phyloP scores from a whole-genome alignment of 2,888 invertebrate genomes.

The Lacanobia wlatinum region DNA sequence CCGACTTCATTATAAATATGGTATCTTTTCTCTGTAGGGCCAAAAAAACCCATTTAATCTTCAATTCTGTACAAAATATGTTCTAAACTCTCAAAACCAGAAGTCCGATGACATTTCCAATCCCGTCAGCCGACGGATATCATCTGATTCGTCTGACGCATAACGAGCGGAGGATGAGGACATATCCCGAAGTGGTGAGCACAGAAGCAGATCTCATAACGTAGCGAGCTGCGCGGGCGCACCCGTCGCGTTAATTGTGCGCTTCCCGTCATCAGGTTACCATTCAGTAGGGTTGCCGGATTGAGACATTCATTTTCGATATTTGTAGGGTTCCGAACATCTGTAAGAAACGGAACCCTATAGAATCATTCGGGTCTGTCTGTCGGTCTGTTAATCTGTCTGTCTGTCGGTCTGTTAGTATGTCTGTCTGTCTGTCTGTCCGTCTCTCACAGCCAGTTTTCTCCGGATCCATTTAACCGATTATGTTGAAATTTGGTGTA shows the following conservation, averaged over 20 bases:
- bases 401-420: too few species aligned
- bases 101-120: slow-evolving; percentile 13
- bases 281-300: slow-evolving; percentile 58
- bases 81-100: not conserved
- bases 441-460: too few species aligned
- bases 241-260: slow-evolving; percentile 72
- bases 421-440: too few species aligned
- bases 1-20: not conserved
- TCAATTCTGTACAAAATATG: not conserved
- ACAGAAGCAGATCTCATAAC: slow-evolving; percentile 63
- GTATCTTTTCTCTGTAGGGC: not conserved
- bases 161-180: slow-evolving; percentile 47
- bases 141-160: slow-evolving; percentile 39
- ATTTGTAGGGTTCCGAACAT: too few species aligned
- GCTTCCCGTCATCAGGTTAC: slow-evolving; percentile 76
- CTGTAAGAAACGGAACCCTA: too few species aligned
- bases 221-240: slow-evolving; percentile 52
- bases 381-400: too few species aligned
- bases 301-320: not conserved
- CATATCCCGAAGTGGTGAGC: slow-evolving; percentile 45
- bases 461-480: too few species aligned
- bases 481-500: too few species aligned
- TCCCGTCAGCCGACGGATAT: slow-evolving; percentile 46
- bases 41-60: not conserved
- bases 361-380: too few species aligned